Evolutionary conservation across 2,888 invertebrate species (phyloP).

Genomic region (Stenodera caucasica): DNA sequence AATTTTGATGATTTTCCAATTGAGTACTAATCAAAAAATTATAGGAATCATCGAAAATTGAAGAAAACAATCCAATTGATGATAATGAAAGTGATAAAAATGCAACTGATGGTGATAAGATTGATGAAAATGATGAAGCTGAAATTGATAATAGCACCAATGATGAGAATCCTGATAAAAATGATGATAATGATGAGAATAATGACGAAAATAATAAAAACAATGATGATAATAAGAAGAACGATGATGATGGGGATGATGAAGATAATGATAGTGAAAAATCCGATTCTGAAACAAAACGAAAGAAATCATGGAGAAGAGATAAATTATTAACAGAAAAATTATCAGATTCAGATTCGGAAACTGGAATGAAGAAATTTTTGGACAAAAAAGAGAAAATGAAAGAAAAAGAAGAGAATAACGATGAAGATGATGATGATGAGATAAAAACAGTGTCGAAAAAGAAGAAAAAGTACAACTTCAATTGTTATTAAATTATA

Average conservation of each 20-base stretch:
- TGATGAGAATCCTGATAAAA: conserved; percentile 19
- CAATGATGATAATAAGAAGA: conserved; percentile 31
- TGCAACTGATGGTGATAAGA: neutral
- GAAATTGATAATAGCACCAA: conserved; percentile 14
- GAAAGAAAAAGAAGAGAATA: conserved; percentile 7
- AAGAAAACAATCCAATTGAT: neutral
- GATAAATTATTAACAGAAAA: conserved; percentile 39
- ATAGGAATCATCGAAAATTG: neutral
- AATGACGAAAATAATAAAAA: conserved; percentile 11
- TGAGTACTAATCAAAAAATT: neutral
- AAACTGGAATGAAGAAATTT: conserved; percentile 34
- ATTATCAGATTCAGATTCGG: conserved; percentile 41
- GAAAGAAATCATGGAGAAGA: conserved; percentile 33
- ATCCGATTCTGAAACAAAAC: neutral
- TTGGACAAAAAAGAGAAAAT: conserved; percentile 33
- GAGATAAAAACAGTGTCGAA: conserved; percentile 6
- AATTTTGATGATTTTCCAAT: neutral
- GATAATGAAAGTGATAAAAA: neutral
- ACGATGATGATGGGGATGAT: conserved; percentile 44
- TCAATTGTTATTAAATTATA: neutral
- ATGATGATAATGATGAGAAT: conserved; percentile 39
- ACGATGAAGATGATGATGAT: conserved; percentile 9
- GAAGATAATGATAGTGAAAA: conserved; percentile 18
- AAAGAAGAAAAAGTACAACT: conserved; percentile 6
- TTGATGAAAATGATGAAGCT: conserved; percentile 18